Evolutionary conservation across 2,113 vertebrate genomes (phyloP), one percentile per base, ranked within the genome.

Genomic region (Ovibos moschatus): DNA sequence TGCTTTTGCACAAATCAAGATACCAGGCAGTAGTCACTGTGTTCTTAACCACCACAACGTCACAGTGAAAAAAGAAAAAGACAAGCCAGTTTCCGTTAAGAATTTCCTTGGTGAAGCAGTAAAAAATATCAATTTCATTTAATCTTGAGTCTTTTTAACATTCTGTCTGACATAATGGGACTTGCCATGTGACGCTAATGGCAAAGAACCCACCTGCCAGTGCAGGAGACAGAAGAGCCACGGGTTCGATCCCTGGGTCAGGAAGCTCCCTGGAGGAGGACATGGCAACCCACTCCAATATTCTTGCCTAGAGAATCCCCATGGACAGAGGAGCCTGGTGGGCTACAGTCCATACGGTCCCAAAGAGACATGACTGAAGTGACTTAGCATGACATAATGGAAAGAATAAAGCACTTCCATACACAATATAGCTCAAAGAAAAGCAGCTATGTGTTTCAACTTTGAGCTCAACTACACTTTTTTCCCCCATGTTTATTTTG

Each of bases 201-300:
- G n/a, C n/a, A 36, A 71, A 71, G n/a, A 71, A 36, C 64, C 64
- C 4, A 0, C 19, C 2, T 36, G 4, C n/a, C n/a, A 71, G 21
- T 36, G 64, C n/a, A 71, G n/a, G 9, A 36, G 19, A 36, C n/a
- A 36, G 64, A 71, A 23, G n/a, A 23, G 19, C 36, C 1, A 0
- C 0, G 2, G n/a, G 19, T 71, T 40, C 1, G 9, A 23, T 40
- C n/a, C 67, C 5, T 71, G n/a, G 67, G n/a, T 71, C 1, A 0
- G 67, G 67, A 23, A 71, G n/a, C 21, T 71, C n/a, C n/a, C n/a
- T 11, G 19, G 67, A 40, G 67, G 19, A 71, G 10, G 9, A 5
- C 67, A 71, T 40, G 67, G 67, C n/a, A 71, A 12, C 19, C 19
- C n/a, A 71, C n/a, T 40, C n/a, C 67, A 40, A 0, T 71, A 40